Conservation (phyloP, 2,113 vertebrate species). For the Heteronetta atricapilla region DNA sequence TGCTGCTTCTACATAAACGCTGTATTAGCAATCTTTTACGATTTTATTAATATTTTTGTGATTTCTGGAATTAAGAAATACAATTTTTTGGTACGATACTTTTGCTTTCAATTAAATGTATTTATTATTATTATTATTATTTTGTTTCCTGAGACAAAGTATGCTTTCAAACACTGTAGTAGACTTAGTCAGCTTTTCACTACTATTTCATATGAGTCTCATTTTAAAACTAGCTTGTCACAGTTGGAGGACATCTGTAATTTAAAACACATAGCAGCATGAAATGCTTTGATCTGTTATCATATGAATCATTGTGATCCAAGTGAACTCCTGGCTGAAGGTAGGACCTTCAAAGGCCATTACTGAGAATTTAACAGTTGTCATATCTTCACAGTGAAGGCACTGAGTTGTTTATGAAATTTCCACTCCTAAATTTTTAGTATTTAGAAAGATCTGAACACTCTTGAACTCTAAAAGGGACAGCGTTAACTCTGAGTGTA, state of each 20-base stretch:
- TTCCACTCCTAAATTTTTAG: background rate
- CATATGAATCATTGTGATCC: background rate
- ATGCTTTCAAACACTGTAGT: background rate
- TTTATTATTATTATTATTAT: background rate
- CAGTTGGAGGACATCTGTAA: background rate
- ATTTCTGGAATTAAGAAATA: background rate
- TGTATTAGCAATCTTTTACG: background rate
- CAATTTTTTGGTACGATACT: background rate
- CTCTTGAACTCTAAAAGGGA: background rate
- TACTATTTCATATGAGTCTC: background rate
- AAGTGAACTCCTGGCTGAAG: background rate
- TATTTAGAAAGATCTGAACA: background rate
- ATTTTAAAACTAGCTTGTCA: background rate
- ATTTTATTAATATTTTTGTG: background rate
- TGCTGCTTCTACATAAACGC: background rate
- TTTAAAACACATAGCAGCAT: background rate
- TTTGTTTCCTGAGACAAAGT: background rate
- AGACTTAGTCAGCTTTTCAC: background rate
- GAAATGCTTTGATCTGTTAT: background rate
- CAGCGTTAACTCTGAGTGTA: accelerated
- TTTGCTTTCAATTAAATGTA: background rate
- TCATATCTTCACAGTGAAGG: background rate
- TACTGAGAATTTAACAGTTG: background rate
- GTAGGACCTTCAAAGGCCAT: background rate
- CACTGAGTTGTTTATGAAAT: background rate